These are phyloP conservation scores for Troglohyphantes excavatus DNA, from an alignment of 2,888 invertebrate genomes.

Conservation along the genomic window DNA sequence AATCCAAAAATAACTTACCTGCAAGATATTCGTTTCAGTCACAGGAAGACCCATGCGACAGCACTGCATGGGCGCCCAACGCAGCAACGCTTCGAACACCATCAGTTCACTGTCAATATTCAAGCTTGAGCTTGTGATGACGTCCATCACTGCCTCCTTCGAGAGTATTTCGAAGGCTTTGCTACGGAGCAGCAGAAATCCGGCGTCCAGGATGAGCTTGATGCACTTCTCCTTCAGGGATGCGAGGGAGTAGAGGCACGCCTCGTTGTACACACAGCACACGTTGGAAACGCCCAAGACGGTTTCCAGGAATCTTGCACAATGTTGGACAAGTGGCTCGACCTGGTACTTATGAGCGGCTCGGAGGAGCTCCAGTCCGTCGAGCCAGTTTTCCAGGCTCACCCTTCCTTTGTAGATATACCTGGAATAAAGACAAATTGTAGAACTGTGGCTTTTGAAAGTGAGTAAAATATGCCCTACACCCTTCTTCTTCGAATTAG, in stretches of 20 bases:
- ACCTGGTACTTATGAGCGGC: constrained; percentile 72
- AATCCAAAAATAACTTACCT: neutral
- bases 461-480: too few relatives aligned
- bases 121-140: constrained; percentile 42
- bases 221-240: constrained; percentile 53
- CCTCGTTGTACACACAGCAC: constrained; percentile 54
- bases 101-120: constrained; percentile 63
- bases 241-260: constrained; percentile 26
- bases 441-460: too few relatives aligned
- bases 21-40: constrained; percentile 38
- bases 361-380: constrained; percentile 43
- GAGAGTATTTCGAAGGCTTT: constrained; percentile 36
- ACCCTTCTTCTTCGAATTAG: too few relatives aligned
- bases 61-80: constrained; percentile 68
- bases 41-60: constrained; percentile 45
- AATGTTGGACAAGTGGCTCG: constrained; percentile 60
- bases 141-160: constrained; percentile 63
- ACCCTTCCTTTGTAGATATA: constrained; percentile 64
- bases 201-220: constrained; percentile 60
- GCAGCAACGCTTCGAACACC: constrained; percentile 58
- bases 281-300: constrained; percentile 50
- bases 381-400: constrained; percentile 50
- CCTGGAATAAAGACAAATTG: too few relatives aligned
- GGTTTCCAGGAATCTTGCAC: constrained; percentile 46
- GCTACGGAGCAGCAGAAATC: constrained; percentile 58